Conservation (phyloP, 2,113 vertebrate species). For the Bucco capensis region DNA sequence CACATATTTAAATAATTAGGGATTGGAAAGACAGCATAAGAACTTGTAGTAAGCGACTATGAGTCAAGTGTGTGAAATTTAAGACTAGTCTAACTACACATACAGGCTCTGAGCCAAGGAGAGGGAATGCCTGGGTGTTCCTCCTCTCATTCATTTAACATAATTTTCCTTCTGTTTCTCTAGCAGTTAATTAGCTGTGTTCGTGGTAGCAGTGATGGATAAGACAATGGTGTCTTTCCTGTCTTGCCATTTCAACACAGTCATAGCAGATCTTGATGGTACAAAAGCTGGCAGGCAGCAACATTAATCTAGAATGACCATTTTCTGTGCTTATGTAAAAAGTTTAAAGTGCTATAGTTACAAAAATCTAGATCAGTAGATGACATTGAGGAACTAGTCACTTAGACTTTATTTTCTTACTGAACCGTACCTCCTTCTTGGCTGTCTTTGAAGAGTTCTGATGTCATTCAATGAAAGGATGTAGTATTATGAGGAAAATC, state of each 20-base stretch:
- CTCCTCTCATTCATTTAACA: neutral
- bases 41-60: neutral
- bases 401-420: neutral
- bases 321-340: neutral
- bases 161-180: neutral
- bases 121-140: neutral
- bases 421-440: neutral
- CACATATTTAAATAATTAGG: neutral
- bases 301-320: neutral
- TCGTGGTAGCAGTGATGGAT: neutral
- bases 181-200: neutral
- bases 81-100: neutral
- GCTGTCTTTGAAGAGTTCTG: neutral
- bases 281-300: neutral
- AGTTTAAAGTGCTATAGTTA: neutral
- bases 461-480: neutral
- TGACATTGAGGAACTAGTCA: neutral
- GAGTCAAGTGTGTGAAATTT: neutral
- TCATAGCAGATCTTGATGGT: neutral
- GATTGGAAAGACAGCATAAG: neutral
- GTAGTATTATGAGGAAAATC: neutral
- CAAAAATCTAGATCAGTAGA: neutral
- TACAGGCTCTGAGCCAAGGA: neutral
- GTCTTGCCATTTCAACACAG: neutral
- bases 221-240: neutral